Evolutionary conservation across 2,797 vertebrate genomes (phyloP).

Genomic region (Glyptemys insculpta): DNA sequence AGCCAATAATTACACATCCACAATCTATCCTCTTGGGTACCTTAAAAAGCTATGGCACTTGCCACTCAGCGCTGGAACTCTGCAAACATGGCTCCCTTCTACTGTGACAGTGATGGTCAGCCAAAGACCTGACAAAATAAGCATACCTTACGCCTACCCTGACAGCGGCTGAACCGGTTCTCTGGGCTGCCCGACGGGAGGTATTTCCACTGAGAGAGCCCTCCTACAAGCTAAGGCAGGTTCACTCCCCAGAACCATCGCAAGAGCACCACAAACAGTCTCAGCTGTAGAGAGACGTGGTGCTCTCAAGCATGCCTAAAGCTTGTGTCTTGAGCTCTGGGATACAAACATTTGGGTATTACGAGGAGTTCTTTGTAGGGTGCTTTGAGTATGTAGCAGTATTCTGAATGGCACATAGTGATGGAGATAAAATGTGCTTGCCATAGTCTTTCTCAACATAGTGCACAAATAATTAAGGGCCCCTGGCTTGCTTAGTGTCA

Average conservation of each 20-base stretch:
- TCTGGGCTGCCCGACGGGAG: background rate
- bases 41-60: background rate
- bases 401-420: slow-evolving; percentile 6
- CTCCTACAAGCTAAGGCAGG: background rate
- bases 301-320: background rate
- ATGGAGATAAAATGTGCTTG: background rate
- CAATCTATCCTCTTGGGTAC: background rate
- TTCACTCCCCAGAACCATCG: background rate
- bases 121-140: background rate
- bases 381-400: background rate
- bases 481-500: slow-evolving; percentile 23
- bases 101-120: background rate
- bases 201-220: background rate
- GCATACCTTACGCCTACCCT: background rate
- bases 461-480: background rate
- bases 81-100: background rate
- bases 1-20: background rate
- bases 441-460: slow-evolving; percentile 15
- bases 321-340: background rate
- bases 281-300: background rate
- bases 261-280: background rate
- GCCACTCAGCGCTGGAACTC: background rate
- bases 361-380: background rate
- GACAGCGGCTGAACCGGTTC: background rate
- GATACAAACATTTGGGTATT: background rate